Conservation (phyloP, 2,888 invertebrate genomes). For the Kryphioiulus occultus region DNA sequence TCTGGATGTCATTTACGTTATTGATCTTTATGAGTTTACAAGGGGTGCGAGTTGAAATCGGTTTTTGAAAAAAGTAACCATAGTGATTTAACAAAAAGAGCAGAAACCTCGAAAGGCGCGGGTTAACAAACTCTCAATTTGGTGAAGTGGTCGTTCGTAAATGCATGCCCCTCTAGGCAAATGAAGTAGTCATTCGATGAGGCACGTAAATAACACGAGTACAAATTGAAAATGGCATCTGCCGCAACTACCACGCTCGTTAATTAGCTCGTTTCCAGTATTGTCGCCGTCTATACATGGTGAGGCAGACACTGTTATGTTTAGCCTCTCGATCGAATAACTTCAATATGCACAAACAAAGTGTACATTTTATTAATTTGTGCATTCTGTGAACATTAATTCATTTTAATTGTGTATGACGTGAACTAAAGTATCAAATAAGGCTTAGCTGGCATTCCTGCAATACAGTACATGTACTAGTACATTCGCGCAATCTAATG, state of each 20-base stretch:
- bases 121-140: constrained; percentile 3
- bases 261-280: too few relatives aligned
- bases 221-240: constrained; percentile 30
- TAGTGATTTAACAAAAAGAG: background rate
- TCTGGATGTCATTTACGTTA: background rate
- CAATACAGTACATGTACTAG: too few relatives aligned
- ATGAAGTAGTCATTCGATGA: background rate
- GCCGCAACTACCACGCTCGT: background rate
- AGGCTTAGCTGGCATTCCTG: too few relatives aligned
- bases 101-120: background rate
- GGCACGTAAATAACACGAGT: background rate
- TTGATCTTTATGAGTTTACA: background rate
- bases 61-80: background rate
- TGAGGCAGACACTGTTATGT: too few relatives aligned
- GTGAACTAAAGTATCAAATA: too few relatives aligned
- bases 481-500: too few relatives aligned
- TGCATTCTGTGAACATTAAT: too few relatives aligned
- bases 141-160: background rate
- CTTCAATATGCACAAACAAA: too few relatives aligned
- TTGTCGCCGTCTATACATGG: too few relatives aligned
- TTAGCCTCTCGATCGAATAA: too few relatives aligned
- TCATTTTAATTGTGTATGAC: too few relatives aligned
- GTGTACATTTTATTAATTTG: too few relatives aligned
- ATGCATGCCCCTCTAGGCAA: background rate
- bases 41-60: background rate